Base-by-base conservation (phyloP, 2,797 vertebrate genomes). In the Sebastes steindachneri region DNA sequence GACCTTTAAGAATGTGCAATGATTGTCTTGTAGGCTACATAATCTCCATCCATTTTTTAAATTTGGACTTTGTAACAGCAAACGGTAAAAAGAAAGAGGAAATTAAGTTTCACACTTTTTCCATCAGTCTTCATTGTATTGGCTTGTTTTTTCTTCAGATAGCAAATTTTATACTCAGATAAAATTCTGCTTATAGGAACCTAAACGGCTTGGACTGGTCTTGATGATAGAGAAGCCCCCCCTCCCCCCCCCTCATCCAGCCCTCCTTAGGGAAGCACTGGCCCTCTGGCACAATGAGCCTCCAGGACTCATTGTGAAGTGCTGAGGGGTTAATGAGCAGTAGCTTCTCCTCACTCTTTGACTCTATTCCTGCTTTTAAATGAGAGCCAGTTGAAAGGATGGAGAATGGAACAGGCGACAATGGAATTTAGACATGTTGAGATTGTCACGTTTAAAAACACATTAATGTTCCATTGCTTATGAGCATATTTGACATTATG, bases 321-420 rank as follows among this genome's bases (percentile, higher is more conserved):
- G 96, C 96, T 96, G 96, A 96, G 96, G 96, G 97, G 97, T 99
- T 99, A 99, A 99, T 97, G 97, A 99, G 97, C 96, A 97, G 96
- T 95, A 96, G 96, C 89, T 92, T 88, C 88, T 96, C 91, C 95
- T 69, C 77, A 94, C 95, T 95, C 95, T 93, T 96, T 96, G 96
- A 96, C 97, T 97, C 95, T 94, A 92, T 95, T 97, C 96, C 96
- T 97, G 95, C 95, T 96, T 96, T 95, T 94, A 97, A 96, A 96
- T 95, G 95, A 87, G 76, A 80, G 68, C 54, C 59, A 7, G 4
- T 92, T 96, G 95, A 97, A 97, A 97, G 96, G 95, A 97, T 91
- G 89, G 91, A 96, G 94, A 95, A 59, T 91, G 93, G 94, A 96
- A 95, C 90, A 90, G 93, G 94, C 95, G 93, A 96, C 41, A 77